Evolutionary conservation across 2,888 invertebrate genomes (phyloP).

Genomic region (Xylophagus ater): DNA sequence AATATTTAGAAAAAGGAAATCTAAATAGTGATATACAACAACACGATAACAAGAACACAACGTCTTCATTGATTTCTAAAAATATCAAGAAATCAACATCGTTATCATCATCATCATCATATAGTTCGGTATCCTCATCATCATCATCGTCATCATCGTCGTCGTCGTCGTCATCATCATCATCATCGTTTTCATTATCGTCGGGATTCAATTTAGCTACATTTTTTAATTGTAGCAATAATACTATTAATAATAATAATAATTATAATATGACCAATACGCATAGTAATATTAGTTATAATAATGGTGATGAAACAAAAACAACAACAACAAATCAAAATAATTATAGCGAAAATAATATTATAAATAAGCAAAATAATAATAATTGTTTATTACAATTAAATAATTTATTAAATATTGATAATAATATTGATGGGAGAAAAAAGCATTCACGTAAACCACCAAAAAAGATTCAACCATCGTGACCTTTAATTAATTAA

Average conservation of each 20-base stretch:
- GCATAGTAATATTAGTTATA: conserved; percentile 11
- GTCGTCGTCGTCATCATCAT: conserved; percentile 11
- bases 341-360: too few species aligned
- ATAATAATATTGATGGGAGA: not conserved
- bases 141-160: not conserved
- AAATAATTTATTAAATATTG: not conserved
- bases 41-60: conserved; percentile 5
- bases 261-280: conserved; percentile 6
- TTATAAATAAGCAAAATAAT: too few species aligned
- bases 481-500: conserved; percentile 22
- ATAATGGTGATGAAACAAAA: conserved; percentile 15
- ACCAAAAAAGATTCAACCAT: conserved; percentile 22
- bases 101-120: not conserved
- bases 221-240: conserved; percentile 4
- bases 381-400: too few species aligned
- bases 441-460: conserved; percentile 36
- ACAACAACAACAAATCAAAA: not conserved
- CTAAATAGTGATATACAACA: conserved; percentile 12
- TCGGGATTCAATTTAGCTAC: not conserved
- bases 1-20: conserved; percentile 14
- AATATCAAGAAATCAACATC: not conserved
- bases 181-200: conserved; percentile 4
- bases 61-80: not conserved
- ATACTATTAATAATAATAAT: conserved; percentile 11
- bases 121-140: conserved; percentile 3